These are phyloP conservation scores for Centropus unirufus DNA, from an alignment of 2,113 vertebrate genomes.

Conservation along the genomic window DNA sequence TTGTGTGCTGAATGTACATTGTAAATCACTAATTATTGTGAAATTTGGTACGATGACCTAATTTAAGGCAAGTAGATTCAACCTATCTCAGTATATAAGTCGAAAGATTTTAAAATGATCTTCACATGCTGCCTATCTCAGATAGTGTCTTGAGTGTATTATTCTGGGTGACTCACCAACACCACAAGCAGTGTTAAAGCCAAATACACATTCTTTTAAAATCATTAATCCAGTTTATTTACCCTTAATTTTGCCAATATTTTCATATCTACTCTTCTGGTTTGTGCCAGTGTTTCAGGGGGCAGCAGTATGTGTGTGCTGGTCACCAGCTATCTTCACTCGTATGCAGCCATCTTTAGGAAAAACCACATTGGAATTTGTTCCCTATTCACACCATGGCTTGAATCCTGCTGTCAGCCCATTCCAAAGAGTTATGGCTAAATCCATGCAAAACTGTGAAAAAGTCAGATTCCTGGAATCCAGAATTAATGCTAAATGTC, in stretches of 20 bases:
- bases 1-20: background rate
- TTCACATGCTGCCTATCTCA: background rate
- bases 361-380: background rate
- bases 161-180: background rate
- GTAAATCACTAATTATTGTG: background rate
- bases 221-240: background rate
- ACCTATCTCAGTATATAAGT: background rate
- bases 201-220: background rate
- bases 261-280: background rate
- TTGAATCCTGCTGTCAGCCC: background rate
- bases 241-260: background rate
- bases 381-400: background rate
- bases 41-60: background rate
- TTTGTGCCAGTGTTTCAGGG: background rate
- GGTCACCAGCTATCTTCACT: background rate
- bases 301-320: background rate
- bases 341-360: background rate
- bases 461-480: background rate
- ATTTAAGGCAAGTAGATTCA: background rate
- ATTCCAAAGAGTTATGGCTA: background rate
- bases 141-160: background rate
- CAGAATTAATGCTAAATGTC: background rate
- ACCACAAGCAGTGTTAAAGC: background rate
- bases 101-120: background rate
- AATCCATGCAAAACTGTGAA: background rate